Conservation (phyloP, 2,113 vertebrate genomes). For the Lophura nycthemera region DNA sequence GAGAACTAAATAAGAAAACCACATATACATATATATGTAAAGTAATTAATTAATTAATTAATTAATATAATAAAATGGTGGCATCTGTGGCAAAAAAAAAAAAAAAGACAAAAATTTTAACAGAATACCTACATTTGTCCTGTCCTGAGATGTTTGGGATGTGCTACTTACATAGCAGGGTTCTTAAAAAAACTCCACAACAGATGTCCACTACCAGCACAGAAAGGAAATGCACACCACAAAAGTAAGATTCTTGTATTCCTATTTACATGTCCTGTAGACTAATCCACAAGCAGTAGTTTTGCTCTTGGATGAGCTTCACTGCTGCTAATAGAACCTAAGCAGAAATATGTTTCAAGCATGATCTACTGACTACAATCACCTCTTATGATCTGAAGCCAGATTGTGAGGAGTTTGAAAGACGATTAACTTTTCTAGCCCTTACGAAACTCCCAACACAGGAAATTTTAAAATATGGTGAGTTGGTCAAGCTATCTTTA, state of each 20-base stretch:
- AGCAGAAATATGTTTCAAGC: background rate
- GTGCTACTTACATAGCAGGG: background rate
- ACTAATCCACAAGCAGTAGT: background rate
- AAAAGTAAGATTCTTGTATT: background rate
- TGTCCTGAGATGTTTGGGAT: constrained; percentile 18
- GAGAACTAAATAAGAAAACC: constrained; percentile 25
- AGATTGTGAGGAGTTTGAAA: background rate
- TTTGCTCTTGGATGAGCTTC: background rate
- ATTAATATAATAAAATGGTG: constrained; percentile 51
- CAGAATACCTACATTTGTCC: constrained; percentile 21
- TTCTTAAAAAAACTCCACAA: background rate
- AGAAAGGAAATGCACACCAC: constrained; percentile 11
- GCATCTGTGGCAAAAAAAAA: constrained; percentile 24
- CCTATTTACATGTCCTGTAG: background rate
- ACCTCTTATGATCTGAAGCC: background rate
- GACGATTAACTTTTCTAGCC: background rate
- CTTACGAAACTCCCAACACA: background rate
- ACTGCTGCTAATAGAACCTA: background rate
- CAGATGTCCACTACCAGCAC: background rate
- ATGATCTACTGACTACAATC: background rate
- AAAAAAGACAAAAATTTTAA: background rate
- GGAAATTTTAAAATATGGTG: background rate
- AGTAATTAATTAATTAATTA: constrained; percentile 5
- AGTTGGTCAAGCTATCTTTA: background rate
- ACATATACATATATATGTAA: background rate